A percentile compares a stretch with the other conserved stretches of the same genome.
Conservation (phyloP, 2,888 invertebrate genomes). For the Synanthedon formicaeformis region DNA sequence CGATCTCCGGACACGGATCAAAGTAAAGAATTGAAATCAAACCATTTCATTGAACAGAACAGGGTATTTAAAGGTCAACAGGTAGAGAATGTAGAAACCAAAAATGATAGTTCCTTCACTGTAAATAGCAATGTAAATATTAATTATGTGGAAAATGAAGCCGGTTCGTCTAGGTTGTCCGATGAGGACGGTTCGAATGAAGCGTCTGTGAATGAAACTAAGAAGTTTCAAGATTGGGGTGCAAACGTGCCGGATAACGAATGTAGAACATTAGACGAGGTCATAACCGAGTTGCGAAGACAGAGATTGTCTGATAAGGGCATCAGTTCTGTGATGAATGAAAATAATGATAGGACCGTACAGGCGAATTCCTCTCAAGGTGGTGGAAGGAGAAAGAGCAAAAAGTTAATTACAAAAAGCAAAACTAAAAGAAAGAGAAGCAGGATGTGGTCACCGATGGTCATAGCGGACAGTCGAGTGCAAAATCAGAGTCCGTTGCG, state of each 20-base stretch:
- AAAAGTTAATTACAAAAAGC: conserved; percentile 33
- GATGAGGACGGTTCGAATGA: conserved; percentile 6
- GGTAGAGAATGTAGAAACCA: conserved; percentile 18
- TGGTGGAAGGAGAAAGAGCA: conserved; percentile 32
- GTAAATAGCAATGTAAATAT: conserved; percentile 39
- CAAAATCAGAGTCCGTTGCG: conserved; percentile 43
- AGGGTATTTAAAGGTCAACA: conserved; percentile 49
- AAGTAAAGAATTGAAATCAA: conserved; percentile 33
- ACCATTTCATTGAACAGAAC: conserved; percentile 55
- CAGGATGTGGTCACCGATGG: conserved; percentile 55
- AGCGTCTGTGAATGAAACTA: conserved; percentile 2
- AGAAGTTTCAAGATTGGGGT: conserved; percentile 34
- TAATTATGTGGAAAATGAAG: conserved; percentile 49
- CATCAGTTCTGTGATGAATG: conserved; percentile 23
- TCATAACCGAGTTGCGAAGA: conserved; percentile 42
- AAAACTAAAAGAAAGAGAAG: conserved; percentile 48
- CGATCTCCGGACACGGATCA: conserved; percentile 72
- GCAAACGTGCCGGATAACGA: conserved; percentile 31
- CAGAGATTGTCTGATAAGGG: conserved; percentile 35
- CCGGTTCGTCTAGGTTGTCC: conserved; percentile 32
- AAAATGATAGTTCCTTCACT: conserved; percentile 46
- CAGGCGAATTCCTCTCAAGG: conserved; percentile 24
- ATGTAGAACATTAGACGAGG: conserved; percentile 43
- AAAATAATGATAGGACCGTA: conserved; percentile 16
- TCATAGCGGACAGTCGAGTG: conserved; percentile 50